A percentile compares a stretch with the other conserved stretches of the same genome.
Evolutionary conservation across 2,797 vertebrate species (phyloP).

Genomic region (Neosilurus hyrtlii): DNA sequence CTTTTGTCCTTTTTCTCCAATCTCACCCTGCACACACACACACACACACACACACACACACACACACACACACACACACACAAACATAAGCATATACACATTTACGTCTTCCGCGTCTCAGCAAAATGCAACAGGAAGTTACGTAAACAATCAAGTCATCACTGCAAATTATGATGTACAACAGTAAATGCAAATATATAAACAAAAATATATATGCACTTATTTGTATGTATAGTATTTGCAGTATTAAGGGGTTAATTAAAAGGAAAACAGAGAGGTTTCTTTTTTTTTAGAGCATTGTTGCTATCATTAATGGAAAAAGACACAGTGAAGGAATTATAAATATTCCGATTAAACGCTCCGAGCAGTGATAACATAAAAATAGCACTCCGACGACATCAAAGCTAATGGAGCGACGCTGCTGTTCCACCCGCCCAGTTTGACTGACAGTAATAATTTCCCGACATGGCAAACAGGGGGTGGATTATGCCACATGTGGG

Average conservation of each 20-base stretch:
- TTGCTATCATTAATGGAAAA: conserved; percentile 40
- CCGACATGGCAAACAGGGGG: conserved; percentile 43
- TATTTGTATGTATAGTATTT: too few species aligned
- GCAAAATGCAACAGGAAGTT: conserved; percentile 25
- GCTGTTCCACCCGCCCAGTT: conserved; percentile 43
- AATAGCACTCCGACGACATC: conserved; percentile 66
- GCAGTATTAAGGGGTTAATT: not conserved
- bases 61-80: too few species aligned
- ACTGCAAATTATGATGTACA: not conserved
- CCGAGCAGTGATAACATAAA: conserved; percentile 60
- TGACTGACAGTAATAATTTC: conserved; percentile 64
- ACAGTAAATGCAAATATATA: too few species aligned
- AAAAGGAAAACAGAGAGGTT: not conserved
- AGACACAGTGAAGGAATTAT: conserved; percentile 62
- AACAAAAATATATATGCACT: too few species aligned
- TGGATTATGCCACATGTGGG: conserved; percentile 56
- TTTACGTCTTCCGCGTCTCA: too few species aligned
- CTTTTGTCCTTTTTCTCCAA: conserved; percentile 86
- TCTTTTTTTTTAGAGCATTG: conserved; percentile 36
- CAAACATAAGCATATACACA: too few species aligned
- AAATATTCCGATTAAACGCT: conserved; percentile 65
- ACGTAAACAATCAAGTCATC: not conserved
- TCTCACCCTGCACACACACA: conserved; percentile 69
- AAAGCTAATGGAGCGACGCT: conserved; percentile 59
- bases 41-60: too few species aligned